Percentiles rank a stretch among this genome's conserved stretches.
These are phyloP conservation scores for Ophiothrix spiculata DNA, from an alignment of 35 echinoderm and acorn worm genomes.

Conservation along the genomic window DNA sequence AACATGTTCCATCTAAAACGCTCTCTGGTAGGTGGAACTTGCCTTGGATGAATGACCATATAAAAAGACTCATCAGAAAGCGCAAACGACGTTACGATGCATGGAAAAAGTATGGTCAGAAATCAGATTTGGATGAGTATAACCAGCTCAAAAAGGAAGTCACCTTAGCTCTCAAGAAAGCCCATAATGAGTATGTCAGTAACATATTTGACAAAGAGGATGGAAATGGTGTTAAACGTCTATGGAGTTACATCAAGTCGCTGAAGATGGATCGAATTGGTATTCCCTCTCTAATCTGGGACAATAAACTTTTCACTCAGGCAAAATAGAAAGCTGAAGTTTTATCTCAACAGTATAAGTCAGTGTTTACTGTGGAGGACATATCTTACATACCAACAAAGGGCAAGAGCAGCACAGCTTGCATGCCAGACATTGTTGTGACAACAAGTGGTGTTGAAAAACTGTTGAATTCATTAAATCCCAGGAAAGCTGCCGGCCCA, in stretches of 20 bases:
- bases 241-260: background rate
- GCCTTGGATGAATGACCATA: background rate
- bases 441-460: constrained; percentile 23
- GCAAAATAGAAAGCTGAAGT: too few species aligned
- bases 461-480: constrained; percentile 10
- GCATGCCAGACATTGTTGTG: background rate
- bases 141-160: background rate
- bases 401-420: background rate
- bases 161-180: background rate
- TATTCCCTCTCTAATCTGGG: too few species aligned
- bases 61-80: background rate
- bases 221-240: background rate
- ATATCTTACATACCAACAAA: background rate
- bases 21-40: background rate
- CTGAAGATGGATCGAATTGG: too few species aligned
- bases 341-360: too few species aligned
- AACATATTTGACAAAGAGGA: background rate
- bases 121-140: background rate
- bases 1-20: background rate
- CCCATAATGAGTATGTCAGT: background rate
- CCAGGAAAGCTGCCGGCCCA: background rate
- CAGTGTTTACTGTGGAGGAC: too few species aligned
- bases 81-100: background rate
- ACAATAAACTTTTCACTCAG: too few species aligned
- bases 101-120: background rate